Evolutionary conservation across 2,797 vertebrate species (phyloP), one percentile per base, ranked within the genome.

Genomic region (Choloepus didactylus): DNA sequence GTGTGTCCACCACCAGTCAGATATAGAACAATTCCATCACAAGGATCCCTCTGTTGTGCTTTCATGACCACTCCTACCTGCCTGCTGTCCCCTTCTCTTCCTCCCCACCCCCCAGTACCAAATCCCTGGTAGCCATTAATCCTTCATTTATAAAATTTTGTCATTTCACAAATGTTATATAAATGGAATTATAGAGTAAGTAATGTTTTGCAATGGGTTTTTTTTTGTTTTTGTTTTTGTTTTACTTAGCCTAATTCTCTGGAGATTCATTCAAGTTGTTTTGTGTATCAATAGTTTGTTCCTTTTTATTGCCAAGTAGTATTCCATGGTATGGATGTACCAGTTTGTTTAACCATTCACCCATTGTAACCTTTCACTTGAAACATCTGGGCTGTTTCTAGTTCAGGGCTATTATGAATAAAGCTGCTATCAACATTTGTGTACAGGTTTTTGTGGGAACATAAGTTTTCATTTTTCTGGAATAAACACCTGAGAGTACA

Each of bases 61-160:
- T 69, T 87, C 64, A 51, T 27, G 62, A 73, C 35, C 27, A 84
- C 19, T 18, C n/a, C 27, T 9, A 12, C 29, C 51, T 82, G 18
- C 27, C 54, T 94, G 25, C 27, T 83, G 51, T 8, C 27, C 29
- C 7, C 49, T 15, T 6, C n/a, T 15, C 51, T 23, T 5, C 12
- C 29, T 19, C 46, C 12, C 12, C 49, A 12, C 49, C 49, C 12
- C 12, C 49, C 49, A 9, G 15, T 6, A 31, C 51, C 38, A 64
- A 41, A 76, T 12, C 6, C 29, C 31, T 49, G 19, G 62, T 44
- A 46, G 79, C 35, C 41, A 31, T 59, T 38, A 25, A n/a, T 51
- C 19, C 14, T 87, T 38, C 16, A 25, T 72, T 79, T 91, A 44
- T 76, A 86, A 92, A 90, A 87, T 73, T 46, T 72, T 93, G 82